Conservation (phyloP, 2,888 invertebrate species). For the Stramonita haemastoma region DNA sequence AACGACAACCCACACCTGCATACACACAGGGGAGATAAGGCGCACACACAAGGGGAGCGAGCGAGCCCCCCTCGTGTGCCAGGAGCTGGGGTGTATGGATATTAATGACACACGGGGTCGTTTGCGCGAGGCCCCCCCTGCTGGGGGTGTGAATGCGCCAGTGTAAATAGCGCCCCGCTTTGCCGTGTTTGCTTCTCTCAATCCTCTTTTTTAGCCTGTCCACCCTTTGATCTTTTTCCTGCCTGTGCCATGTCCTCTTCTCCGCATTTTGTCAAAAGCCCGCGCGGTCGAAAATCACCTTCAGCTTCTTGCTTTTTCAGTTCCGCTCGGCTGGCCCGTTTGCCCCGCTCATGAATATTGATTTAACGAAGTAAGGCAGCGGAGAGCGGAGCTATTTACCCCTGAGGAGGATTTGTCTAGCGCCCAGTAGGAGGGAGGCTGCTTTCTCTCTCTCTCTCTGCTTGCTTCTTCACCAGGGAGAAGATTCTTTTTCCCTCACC, state of each 20-base stretch:
- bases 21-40: neutral
- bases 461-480: neutral
- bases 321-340: conserved; percentile 27
- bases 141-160: conserved; percentile 32
- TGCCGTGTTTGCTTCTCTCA: conserved; percentile 32
- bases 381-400: conserved; percentile 1
- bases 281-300: conserved; percentile 10
- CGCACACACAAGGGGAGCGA: too few relatives aligned
- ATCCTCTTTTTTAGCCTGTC: conserved; percentile 24
- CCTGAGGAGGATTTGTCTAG: conserved; percentile 31
- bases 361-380: conserved; percentile 26
- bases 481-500: neutral
- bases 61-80: conserved; percentile 24
- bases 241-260: neutral
- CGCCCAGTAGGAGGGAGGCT: neutral
- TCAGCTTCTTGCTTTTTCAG: conserved; percentile 30
- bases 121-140: conserved; percentile 41
- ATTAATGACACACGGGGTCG: conserved; percentile 39
- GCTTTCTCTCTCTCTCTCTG: too few relatives aligned
- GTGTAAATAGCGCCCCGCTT: conserved; percentile 37
- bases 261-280: conserved; percentile 5
- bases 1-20: conserved; percentile 16
- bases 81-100: conserved; percentile 20
- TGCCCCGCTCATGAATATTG: conserved; percentile 43
- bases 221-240: conserved; percentile 39